Evolutionary conservation across 2,113 vertebrate genomes (phyloP), one percentile per base, ranked within the genome.

Genomic region (Hepsetus odoe): DNA sequence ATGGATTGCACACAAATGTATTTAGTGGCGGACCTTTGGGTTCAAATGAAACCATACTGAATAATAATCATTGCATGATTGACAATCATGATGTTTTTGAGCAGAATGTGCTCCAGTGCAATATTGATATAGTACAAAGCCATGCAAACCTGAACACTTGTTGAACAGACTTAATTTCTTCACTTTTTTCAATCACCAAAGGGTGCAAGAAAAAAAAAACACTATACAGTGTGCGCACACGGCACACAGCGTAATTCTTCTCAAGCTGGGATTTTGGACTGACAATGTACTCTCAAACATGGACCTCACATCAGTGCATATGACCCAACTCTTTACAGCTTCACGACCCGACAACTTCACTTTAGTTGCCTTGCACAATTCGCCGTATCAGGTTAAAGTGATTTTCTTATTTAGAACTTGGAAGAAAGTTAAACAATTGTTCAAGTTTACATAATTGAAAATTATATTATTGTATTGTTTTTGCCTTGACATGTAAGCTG

Each of bases 391-490:
- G 20, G 18, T 74, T 61, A 8, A 74, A 33, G n/a, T n/a, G 38
- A 32, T 28, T 59, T 61, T 62, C n/a, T 33, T 38, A 2, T 20
- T 61, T 42, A 44, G 26, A 62, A 61, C 5, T 26, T 42, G 42
- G 4, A 75, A 33, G 12, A 24, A 32, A 4, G 3, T 64, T 51
- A 18, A 14, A 62, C 20, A 74, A n/a, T 18, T 72, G 26, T 75
- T 65, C 73, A 74, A 74, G 42, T 28, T 74, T 49, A 62, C n/a
- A n/a, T 40, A 18, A 22, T 32, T 24, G 10, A n/a, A 44, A 72
- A 56, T 42, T 9, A 2, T 18, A 24, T 73, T 22, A 28, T 1
- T 11, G 28, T n/a, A 4, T 46, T 28, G 6, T 51, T 20, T 40
- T 22, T 30, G 0, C 14, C 9, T 65, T 76, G 26, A 66, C 46